Conservation (phyloP, 37 sponge, comb jelly and placozoan genomes). For the Ephydatia muelleri region DNA sequence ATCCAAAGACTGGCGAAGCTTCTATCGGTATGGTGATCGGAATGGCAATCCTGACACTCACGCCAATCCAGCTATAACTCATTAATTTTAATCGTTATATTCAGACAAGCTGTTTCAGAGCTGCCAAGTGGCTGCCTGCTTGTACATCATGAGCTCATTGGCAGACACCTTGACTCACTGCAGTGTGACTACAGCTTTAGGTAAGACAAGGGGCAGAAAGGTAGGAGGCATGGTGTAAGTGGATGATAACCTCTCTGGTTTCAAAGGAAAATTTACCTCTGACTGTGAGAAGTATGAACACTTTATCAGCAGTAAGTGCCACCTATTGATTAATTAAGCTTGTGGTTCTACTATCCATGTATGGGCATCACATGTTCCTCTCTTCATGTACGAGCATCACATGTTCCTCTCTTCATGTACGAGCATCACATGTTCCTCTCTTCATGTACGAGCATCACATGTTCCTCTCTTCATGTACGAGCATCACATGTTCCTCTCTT, state of each 20-base stretch:
- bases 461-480: too few species aligned
- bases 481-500: too few species aligned
- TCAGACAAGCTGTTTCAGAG: conserved; percentile 42
- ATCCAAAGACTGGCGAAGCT: not conserved
- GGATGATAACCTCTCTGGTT: not conserved
- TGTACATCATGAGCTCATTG: conserved; percentile 38
- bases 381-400: too few species aligned
- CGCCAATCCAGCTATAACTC: not conserved
- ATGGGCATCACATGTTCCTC: too few species aligned
- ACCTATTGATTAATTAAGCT: not conserved
- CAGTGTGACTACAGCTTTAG: conserved; percentile 39
- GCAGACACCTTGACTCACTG: conserved; percentile 38
- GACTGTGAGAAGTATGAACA: conserved; percentile 31
- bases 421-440: too few species aligned
- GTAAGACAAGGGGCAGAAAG: conserved; percentile 23
- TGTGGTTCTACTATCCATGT: not conserved
- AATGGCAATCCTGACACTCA: not conserved
- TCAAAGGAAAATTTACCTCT: conserved; percentile 27
- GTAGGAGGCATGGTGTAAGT: not conserved
- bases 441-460: too few species aligned
- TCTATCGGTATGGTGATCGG: not conserved
- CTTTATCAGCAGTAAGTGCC: conserved; percentile 3
- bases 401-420: too few species aligned
- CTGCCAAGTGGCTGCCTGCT: conserved; percentile 45
- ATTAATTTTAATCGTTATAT: not conserved